A percentile compares a stretch with the other conserved stretches of the same genome.
Conservation (phyloP, 1,140 invertebrate genomes). For the Papilio machaon region DNA sequence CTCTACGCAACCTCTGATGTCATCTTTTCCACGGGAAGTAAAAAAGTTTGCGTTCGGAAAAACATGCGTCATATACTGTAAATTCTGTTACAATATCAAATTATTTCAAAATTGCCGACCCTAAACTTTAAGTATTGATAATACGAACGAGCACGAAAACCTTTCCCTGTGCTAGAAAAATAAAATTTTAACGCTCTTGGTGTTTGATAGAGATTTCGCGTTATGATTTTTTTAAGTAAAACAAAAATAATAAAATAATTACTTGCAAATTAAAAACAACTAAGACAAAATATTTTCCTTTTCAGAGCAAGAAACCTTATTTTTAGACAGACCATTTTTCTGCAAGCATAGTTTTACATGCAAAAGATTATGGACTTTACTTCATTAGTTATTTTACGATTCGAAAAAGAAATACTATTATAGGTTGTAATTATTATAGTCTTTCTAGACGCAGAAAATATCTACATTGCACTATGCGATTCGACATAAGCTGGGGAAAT, state of each 20-base stretch:
- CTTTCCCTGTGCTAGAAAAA: background rate
- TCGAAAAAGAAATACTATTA: too few relatives aligned
- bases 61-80: background rate
- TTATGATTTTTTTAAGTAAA: too few relatives aligned
- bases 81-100: background rate
- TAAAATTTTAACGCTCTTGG: background rate
- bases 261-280: too few relatives aligned
- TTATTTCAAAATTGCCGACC: background rate
- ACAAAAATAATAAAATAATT: too few relatives aligned
- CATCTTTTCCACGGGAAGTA: background rate
- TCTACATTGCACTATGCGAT: background rate
- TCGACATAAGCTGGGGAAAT: conserved; percentile 4
- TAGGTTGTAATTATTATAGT: background rate
- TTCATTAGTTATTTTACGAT: too few relatives aligned
- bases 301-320: too few relatives aligned
- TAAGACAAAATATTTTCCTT: too few relatives aligned
- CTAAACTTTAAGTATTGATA: conserved; percentile 3
- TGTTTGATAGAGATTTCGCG: too few relatives aligned
- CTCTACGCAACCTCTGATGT: conserved; percentile 25
- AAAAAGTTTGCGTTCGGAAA: background rate
- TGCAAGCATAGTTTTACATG: too few relatives aligned
- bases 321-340: too few relatives aligned
- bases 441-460: background rate
- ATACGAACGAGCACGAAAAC: background rate
- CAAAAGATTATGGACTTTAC: too few relatives aligned